Evolutionary conservation across 2,113 vertebrate genomes (phyloP).

Genomic region (Heterotilapia buettikoferi): DNA sequence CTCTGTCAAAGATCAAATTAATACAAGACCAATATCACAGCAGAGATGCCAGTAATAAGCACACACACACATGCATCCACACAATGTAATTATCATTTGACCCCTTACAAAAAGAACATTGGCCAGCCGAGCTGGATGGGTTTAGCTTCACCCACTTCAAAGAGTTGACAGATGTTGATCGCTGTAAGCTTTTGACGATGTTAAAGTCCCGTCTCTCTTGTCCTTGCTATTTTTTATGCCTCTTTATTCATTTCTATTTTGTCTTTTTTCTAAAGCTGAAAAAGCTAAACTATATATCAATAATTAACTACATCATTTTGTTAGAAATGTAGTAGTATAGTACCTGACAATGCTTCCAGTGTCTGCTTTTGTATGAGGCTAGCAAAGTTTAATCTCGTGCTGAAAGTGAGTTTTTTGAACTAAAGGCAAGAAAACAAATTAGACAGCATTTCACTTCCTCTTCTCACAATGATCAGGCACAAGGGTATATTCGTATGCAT

Average conservation of each 20-base stretch:
- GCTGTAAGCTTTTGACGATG: neutral
- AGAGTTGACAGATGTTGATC: neutral
- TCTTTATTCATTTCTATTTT: neutral
- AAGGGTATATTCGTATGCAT: neutral
- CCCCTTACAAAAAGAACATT: neutral
- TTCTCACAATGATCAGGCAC: neutral
- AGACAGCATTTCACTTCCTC: neutral
- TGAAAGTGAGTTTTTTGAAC: neutral
- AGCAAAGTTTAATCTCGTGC: neutral
- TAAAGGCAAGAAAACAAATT: neutral
- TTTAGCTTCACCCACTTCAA: neutral
- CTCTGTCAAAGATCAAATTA: conserved; percentile 43
- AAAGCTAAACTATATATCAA: neutral
- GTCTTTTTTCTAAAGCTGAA: neutral
- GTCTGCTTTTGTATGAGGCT: neutral
- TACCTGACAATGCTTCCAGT: neutral
- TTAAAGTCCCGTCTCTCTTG: neutral
- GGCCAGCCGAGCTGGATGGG: neutral
- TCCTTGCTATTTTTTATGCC: neutral
- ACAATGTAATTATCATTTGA: conserved; percentile 22
- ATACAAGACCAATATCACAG: neutral
- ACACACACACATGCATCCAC: neutral
- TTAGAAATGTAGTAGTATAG: neutral
- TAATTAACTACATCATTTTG: neutral
- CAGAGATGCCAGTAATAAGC: neutral